A percentile compares a stretch with the other conserved stretches of the same genome.
phyloP scores from a whole-genome alignment of 2,113 vertebrate species.

The Gavia stellata region DNA sequence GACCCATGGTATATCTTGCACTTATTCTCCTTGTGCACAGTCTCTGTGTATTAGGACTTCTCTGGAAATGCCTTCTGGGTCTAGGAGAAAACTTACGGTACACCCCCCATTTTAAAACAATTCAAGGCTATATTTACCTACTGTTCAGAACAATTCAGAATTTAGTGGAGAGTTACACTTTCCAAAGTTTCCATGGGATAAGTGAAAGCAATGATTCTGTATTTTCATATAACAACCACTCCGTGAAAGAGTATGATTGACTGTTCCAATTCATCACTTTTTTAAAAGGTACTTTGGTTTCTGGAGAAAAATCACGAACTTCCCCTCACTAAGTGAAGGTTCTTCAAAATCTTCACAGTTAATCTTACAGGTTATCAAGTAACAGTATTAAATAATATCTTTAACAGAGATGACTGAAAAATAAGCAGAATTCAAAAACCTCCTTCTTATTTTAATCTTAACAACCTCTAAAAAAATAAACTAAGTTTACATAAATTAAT shows the following conservation, averaged over 20 bases:
- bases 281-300: background rate
- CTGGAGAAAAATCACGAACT: background rate
- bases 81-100: background rate
- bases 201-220: background rate
- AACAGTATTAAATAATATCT: background rate
- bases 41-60: background rate
- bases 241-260: background rate
- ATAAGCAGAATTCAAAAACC: background rate
- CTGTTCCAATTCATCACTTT: background rate
- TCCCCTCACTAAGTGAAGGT: background rate
- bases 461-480: background rate
- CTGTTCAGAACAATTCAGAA: background rate
- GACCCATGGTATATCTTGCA: background rate
- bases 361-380: background rate
- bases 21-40: background rate
- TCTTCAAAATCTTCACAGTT: background rate
- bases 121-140: background rate
- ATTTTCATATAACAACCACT: background rate
- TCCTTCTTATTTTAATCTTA: background rate
- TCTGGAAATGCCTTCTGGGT: background rate
- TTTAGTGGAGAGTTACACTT: background rate
- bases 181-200: background rate
- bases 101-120: accelerated
- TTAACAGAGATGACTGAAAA: background rate
- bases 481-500: background rate